These are phyloP conservation scores for Ceratosolen fusciceps DNA, from an alignment of 1,140 invertebrate species.

Conservation along the genomic window DNA sequence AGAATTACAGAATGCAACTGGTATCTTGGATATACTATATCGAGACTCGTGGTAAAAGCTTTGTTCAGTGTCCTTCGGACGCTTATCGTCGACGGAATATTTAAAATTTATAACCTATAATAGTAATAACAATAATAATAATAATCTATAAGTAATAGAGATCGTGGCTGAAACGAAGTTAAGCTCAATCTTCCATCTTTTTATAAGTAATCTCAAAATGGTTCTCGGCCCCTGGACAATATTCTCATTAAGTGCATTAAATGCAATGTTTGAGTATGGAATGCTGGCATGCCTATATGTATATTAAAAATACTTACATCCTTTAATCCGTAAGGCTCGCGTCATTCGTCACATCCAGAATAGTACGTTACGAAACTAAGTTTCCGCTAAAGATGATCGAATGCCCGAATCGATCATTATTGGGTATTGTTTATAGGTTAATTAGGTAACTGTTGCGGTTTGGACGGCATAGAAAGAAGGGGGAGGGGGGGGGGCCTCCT, in stretches of 20 bases:
- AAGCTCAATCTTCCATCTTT: conserved; percentile 14
- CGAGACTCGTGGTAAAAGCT: not conserved
- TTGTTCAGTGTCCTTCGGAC: not conserved
- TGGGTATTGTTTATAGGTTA: not conserved
- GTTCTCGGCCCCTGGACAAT: not conserved
- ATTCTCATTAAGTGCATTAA: not conserved
- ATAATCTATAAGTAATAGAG: too few species aligned
- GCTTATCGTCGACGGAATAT: not conserved
- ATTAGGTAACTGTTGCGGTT: not conserved
- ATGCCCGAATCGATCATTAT: not conserved
- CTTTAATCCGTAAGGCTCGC: not conserved
- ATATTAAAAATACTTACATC: not conserved
- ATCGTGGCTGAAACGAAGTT: conserved; percentile 4
- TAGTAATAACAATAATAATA: too few species aligned
- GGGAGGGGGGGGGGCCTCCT: too few species aligned
- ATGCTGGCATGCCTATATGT: not conserved
- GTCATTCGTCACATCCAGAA: conserved; percentile 6
- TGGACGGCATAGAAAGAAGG: too few species aligned
- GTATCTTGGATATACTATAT: too few species aligned
- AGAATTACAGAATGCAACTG: too few species aligned
- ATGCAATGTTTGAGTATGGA: not conserved
- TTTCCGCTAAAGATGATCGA: not conserved
- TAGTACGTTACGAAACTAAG: not conserved
- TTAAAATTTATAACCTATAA: not conserved
- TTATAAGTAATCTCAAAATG: conserved; percentile 10